Evolutionary conservation across 1,140 invertebrate genomes (phyloP).

Genomic region (Nautilus pompilius): DNA sequence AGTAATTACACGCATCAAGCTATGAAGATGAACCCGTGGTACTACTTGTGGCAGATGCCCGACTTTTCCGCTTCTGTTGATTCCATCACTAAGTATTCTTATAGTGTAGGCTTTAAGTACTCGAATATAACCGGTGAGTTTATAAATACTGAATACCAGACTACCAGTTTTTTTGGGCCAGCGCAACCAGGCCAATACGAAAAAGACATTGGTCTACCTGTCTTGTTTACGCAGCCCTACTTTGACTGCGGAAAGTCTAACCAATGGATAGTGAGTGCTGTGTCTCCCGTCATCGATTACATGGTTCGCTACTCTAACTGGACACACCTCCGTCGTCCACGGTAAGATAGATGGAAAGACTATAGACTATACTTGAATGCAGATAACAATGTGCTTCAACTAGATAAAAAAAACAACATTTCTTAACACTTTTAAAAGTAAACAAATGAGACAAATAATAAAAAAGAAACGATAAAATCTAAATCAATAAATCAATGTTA

Average conservation of each 20-base stretch:
- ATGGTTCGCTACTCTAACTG: conserved; percentile 85
- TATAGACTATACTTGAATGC: too few species aligned
- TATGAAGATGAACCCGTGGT: conserved; percentile 92
- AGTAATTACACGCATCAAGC: conserved; percentile 86
- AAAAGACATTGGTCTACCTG: conserved; percentile 69
- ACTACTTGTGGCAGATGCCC: conserved; percentile 66
- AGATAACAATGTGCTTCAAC: too few species aligned
- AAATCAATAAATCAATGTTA: too few species aligned
- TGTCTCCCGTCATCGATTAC: conserved; percentile 88
- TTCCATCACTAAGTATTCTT: conserved; percentile 76
- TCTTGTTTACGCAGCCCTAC: conserved; percentile 89
- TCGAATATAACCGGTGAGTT: conserved; percentile 78
- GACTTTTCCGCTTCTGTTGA: conserved; percentile 73
- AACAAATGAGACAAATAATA: too few species aligned
- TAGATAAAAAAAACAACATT: too few species aligned
- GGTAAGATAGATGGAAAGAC: neutral
- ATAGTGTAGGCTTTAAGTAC: conserved; percentile 70
- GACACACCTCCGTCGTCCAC: conserved; percentile 2
- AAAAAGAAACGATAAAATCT: too few species aligned
- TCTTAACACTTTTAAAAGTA: too few species aligned
- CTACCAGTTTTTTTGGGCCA: conserved; percentile 30
- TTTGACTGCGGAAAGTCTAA: conserved; percentile 92
- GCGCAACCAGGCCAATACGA: conserved; percentile 22
- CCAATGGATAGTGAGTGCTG: conserved; percentile 88
- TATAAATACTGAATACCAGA: neutral